A percentile compares a stretch with the other conserved stretches of the same genome.
Evolutionary conservation across 2,113 vertebrate species (phyloP).

Genomic region (Protobothrops flavoviridis): DNA sequence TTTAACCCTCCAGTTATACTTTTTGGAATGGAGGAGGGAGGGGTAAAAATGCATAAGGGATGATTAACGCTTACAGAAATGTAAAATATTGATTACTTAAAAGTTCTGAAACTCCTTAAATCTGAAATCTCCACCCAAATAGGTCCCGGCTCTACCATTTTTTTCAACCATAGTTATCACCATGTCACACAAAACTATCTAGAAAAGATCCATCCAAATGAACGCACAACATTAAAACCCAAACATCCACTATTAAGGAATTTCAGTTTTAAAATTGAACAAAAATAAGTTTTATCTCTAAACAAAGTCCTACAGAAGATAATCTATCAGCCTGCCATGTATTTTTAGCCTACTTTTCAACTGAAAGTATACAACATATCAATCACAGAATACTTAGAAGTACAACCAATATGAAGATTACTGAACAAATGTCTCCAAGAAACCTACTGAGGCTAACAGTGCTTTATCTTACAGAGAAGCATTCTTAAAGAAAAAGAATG

Average conservation of each 20-base stretch:
- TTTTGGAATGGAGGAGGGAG: neutral
- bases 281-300: neutral
- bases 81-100: neutral
- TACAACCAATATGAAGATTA: conserved; percentile 14
- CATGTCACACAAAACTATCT: neutral
- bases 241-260: neutral
- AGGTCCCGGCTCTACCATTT: neutral
- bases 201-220: neutral
- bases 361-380: neutral
- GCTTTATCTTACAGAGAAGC: neutral
- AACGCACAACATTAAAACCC: neutral
- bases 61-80: neutral
- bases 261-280: conserved; percentile 32
- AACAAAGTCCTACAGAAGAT: conserved; percentile 1
- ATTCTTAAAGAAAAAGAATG: conserved; percentile 1
- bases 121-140: neutral
- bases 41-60: neutral
- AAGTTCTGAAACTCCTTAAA: neutral
- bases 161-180: neutral
- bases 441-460: neutral
- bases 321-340: conserved; percentile 5
- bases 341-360: conserved; percentile 19
- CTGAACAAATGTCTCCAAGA: neutral
- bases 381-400: conserved; percentile 1
- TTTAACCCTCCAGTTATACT: neutral